Conservation (phyloP, 2,888 invertebrate genomes). For the Ormyrus labotus region DNA sequence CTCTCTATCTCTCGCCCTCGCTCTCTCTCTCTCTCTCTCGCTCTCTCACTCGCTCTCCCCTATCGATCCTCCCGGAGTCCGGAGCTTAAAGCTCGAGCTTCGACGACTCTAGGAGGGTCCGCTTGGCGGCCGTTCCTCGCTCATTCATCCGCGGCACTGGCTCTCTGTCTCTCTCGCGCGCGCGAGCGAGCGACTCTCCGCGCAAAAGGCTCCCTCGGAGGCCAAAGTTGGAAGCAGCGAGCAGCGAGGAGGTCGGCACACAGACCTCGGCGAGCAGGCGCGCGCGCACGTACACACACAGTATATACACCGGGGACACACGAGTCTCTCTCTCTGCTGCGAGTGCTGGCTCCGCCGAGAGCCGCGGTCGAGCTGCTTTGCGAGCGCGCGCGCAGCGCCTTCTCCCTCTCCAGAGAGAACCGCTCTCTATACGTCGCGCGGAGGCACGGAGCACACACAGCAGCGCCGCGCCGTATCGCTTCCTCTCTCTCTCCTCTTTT, state of each 20-base stretch:
- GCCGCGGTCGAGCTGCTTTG: neutral
- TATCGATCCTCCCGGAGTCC: conserved; percentile 14
- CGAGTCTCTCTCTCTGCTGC: no score
- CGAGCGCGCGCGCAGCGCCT: conserved; percentile 5
- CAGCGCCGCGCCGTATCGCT: no score
- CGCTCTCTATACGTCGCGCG: neutral
- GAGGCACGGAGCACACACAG: no score
- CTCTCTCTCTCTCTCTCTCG: conserved; percentile 25
- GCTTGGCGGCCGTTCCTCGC: neutral
- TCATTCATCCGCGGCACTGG: neutral
- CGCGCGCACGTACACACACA: no score
- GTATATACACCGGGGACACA: no score
- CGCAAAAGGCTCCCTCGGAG: no score
- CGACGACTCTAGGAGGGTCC: neutral
- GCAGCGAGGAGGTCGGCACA: no score
- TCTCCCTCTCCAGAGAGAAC: neutral
- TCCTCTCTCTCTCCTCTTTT: no score
- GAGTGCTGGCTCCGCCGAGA: no score
- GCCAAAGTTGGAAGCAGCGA: no score
- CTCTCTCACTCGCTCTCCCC: conserved; percentile 16
- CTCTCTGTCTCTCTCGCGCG: neutral
- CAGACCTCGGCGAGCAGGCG: no score
- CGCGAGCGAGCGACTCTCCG: neutral
- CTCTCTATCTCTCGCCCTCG: conserved; percentile 20
- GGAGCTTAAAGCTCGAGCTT: no score